Evolutionary conservation across 2,888 invertebrate genomes (phyloP), one percentile per base, ranked within the genome.

Genomic region (Monopis laevigella): DNA sequence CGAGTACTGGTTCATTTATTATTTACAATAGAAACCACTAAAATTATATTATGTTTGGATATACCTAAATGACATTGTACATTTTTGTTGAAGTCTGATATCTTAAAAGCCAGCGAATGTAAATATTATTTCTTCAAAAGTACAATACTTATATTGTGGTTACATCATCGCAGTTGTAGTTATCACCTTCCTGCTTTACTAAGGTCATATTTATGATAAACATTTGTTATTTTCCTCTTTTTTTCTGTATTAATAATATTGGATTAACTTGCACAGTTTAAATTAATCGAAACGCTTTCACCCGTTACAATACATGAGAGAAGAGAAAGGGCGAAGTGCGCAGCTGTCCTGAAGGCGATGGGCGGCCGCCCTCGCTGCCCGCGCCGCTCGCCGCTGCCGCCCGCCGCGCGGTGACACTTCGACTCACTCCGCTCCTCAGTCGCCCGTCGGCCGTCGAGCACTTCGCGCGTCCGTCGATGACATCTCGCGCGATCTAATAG

Each of bases 341-440:
- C 78, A 27, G 75, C 75, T 77, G 77, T 77, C 72, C 74, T 60
- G 65, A 64, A 65, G 71, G 71, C 59, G 65, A 63, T 64, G 66
- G 71, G 71, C 59, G 65, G 63, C 59, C 64, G 60, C 59, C 58
- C 57, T 55, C 55, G 52, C 46, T 44, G 55, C 49, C 55, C 55
- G 56, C 59, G 45, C 46, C 46, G 43, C 50, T 47, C 49, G 45
- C 47, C 48, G 47, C 51, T 52, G 39, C 41, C 32, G 28, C 27
- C 40, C 40, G 24, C 21, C 27, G 45, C 35, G 18, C 42, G 45
- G 8, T 21, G 32, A n/a, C n/a, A n/a, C n/a, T n/a, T n/a, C n/a
- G n/a, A n/a, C n/a, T n/a, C n/a, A n/a, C n/a, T n/a, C n/a, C n/a
- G n/a, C n/a, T n/a, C 40, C 13, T 52, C 69, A 75, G 77, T 80